Evolutionary conservation across 2,797 vertebrate species (phyloP), one percentile per base, ranked within the genome.

Genomic region (Lophura swinhoii): DNA sequence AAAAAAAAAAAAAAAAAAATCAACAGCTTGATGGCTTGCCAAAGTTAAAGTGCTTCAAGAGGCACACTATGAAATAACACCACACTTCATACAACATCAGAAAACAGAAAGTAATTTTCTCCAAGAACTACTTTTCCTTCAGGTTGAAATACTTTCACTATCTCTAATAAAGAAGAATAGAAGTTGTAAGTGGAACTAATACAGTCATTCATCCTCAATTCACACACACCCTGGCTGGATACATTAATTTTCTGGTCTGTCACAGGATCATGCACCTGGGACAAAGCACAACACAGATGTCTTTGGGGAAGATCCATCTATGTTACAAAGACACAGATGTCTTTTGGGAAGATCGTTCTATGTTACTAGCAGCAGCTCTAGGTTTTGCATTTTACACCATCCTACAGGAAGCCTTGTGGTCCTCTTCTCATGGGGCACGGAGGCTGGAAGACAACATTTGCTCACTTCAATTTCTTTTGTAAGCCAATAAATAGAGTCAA

Each of bases 271-370:
- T 4, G 20, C 44, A 51, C 53, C 12, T 78, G 77, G 26, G 62
- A 56, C 63, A 70, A 77, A 48, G 46, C 31, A 70, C 48, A 56
- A 0, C 0, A 14, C 0, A 5, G 56, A 4, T 18, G 2, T 62
- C 49, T 71, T 22, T 18, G 22, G 33, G 37, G 63, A 69, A 53
- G 49, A 12, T 1, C 4, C 51, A 46, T 56, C 64, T 17, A 4
- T 10, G 18, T 6, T 18, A 17, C 22, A 37, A 37, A 37, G 37
- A 0, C 0, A 14, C 0, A 5, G 56, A 4, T 18, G 2, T 62
- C 49, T 71, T 22, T 18, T 20, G 33, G 37, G 62, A 69, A 53
- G 49, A 12, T 1, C 3, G 46, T 49, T 56, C 64, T 17, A 4
- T 10, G 18, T 6, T 18, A 17, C 22, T 33, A 72, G 55, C 63